Conservation (phyloP, 1,140 invertebrate species). For the Wasmannia auropunctata region DNA sequence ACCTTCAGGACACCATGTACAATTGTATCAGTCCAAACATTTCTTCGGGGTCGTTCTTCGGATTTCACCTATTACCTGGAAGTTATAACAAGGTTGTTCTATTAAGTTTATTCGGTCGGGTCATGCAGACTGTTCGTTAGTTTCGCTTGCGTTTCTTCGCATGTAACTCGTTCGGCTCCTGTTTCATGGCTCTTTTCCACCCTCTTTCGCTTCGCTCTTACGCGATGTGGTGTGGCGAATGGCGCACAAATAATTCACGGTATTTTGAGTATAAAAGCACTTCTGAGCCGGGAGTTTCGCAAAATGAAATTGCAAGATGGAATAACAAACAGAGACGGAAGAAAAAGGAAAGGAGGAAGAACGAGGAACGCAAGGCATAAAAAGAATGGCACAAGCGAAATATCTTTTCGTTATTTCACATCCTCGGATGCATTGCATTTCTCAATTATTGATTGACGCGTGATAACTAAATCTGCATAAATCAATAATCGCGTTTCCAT, state of each 20-base stretch:
- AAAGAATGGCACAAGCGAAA: not conserved
- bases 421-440: not conserved
- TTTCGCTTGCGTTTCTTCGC: constrained; percentile 38
- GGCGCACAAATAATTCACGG: constrained; percentile 56
- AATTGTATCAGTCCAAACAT: constrained; percentile 29
- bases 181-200: constrained; percentile 7
- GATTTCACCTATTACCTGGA: constrained; percentile 30
- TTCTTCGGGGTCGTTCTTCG: constrained; percentile 15
- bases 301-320: constrained; percentile 40
- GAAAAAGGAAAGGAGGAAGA: not conserved
- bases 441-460: constrained; percentile 11
- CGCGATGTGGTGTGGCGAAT: constrained; percentile 3
- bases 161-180: constrained; percentile 13
- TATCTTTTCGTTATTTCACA: constrained; percentile 1
- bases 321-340: not conserved
- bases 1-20: constrained; percentile 26
- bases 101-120: constrained; percentile 30
- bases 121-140: constrained; percentile 39
- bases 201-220: constrained; percentile 18
- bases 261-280: constrained; percentile 53
- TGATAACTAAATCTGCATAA: constrained; percentile 9
- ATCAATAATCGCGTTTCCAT: constrained; percentile 5
- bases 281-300: constrained; percentile 11
- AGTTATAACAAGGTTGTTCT: constrained; percentile 51
- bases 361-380: not conserved